Evolutionary conservation across 2,888 invertebrate genomes (phyloP).

Genomic region (Stenchaetothrips biformis): DNA sequence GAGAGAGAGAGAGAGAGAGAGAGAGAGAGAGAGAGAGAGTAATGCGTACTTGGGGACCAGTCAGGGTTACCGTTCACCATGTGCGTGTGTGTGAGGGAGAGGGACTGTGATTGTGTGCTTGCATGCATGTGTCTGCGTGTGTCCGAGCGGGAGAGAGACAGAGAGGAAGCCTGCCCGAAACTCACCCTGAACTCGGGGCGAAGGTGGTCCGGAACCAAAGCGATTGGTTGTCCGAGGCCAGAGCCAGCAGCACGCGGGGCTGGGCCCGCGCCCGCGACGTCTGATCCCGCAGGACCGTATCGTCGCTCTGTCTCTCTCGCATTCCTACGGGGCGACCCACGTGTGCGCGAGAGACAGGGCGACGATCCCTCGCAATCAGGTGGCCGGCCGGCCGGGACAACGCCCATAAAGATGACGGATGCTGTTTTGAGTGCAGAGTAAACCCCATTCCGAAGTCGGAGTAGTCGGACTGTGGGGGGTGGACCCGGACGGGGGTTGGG

Average conservation of each 20-base stretch:
- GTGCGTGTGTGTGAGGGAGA: not conserved
- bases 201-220: not conserved
- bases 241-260: not conserved
- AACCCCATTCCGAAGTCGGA: constrained; percentile 22
- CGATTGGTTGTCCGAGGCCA: not conserved
- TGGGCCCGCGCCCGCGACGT: no score
- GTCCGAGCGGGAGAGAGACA: not conserved
- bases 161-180: not conserved
- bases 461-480: not conserved
- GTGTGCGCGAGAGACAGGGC: no score
- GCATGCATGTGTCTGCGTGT: no score
- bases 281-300: no score
- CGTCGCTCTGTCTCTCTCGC: no score
- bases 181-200: not conserved
- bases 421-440: constrained; percentile 23
- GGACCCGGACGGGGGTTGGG: no score
- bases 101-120: not conserved
- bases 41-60: not conserved
- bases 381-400: not conserved
- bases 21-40: not conserved
- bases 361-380: not conserved
- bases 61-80: not conserved
- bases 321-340: no score
- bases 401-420: constrained; percentile 12
- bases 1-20: not conserved